Evolutionary conservation across 2,113 vertebrate species (phyloP).

Genomic region (Riparia riparia): DNA sequence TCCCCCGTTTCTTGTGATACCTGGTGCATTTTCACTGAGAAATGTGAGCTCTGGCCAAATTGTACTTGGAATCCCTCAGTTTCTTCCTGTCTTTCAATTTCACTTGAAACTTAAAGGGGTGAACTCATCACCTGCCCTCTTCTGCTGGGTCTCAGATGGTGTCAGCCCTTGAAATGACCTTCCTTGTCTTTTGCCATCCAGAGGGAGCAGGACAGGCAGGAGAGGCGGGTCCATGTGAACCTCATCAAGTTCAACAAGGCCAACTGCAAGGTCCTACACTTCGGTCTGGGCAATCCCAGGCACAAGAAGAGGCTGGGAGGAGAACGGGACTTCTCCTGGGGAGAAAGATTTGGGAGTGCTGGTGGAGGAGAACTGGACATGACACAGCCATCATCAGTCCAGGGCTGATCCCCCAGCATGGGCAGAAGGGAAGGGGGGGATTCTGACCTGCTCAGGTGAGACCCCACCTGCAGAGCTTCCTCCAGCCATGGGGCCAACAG

Average conservation of each 20-base stretch:
- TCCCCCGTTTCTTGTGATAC: background rate
- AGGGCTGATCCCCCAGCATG: accelerated
- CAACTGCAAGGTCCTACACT: background rate
- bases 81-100: background rate
- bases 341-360: background rate
- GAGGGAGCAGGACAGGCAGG: background rate
- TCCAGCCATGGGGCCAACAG: accelerated
- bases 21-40: background rate
- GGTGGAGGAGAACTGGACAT: background rate
- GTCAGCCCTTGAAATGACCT: background rate
- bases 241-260: background rate
- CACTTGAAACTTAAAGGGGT: background rate
- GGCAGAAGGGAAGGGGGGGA: background rate
- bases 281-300: background rate
- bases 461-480: background rate
- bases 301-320: too few relatives aligned
- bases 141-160: background rate
- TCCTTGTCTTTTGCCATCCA: background rate
- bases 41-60: background rate
- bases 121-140: background rate
- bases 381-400: background rate
- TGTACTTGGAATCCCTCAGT: background rate
- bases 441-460: background rate
- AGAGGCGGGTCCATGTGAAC: background rate
- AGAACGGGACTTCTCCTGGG: background rate